phyloP scores from a whole-genome alignment of 2,888 invertebrate genomes.

The Pristionchus japonicus region DNA sequence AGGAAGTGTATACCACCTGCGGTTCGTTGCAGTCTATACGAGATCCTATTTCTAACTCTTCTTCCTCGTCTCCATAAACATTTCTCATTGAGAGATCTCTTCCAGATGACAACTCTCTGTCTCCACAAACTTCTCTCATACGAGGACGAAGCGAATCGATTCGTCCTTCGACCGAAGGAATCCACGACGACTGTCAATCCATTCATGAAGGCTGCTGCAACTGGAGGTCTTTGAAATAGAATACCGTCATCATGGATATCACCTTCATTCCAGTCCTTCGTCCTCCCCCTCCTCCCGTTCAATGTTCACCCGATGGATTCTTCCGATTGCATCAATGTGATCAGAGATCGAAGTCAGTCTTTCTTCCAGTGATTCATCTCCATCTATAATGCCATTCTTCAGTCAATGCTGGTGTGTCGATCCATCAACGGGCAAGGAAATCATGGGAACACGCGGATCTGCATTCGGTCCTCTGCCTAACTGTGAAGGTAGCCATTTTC shows the following conservation, averaged over 20 bases:
- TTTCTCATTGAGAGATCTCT: background rate
- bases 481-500: slow-evolving; percentile 52
- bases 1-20: slow-evolving; percentile 61
- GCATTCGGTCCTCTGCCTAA: slow-evolving; percentile 52
- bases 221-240: background rate
- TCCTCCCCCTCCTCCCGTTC: slow-evolving; percentile 57
- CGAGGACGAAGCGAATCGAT: slow-evolving; percentile 42
- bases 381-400: background rate
- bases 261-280: background rate
- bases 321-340: slow-evolving; percentile 68
- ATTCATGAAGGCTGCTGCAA: background rate
- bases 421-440: slow-evolving; percentile 48
- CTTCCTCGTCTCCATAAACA: too few species aligned
- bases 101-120: slow-evolving; percentile 33
- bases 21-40: background rate
- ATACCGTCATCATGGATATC: too few species aligned
- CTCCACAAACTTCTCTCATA: slow-evolving; percentile 29
- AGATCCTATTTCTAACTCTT: too few species aligned
- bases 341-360: slow-evolving; percentile 50
- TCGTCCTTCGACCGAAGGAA: background rate
- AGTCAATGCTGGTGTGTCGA: slow-evolving; percentile 53
- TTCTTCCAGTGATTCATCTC: background rate
- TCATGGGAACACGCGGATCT: slow-evolving; percentile 51
- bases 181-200: background rate
- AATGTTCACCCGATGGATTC: slow-evolving; percentile 64